Conservation (phyloP, 2,888 invertebrate species). For the Nomada fabriciana region DNA sequence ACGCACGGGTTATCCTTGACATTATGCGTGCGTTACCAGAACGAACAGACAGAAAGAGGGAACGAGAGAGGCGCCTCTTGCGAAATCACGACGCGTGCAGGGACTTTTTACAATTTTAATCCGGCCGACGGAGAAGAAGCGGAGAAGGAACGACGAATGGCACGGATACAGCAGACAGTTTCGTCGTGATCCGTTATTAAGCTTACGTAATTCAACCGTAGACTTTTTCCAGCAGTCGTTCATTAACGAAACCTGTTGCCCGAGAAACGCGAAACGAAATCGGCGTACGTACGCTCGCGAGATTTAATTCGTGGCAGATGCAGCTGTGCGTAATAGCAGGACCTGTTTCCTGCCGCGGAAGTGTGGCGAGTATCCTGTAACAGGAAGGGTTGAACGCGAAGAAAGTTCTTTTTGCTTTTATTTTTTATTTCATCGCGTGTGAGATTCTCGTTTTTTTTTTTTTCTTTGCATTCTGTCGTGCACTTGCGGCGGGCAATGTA, state of each 20-base stretch:
- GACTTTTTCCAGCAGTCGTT: constrained; percentile 54
- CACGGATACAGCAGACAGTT: background rate
- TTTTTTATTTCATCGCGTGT: background rate
- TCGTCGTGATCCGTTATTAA: constrained; percentile 59
- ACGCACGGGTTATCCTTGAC: constrained; percentile 81
- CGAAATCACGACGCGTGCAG: constrained; percentile 65
- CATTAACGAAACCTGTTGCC: constrained; percentile 66
- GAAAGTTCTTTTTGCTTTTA: constrained; percentile 20
- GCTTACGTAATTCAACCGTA: constrained; percentile 42
- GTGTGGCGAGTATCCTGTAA: constrained; percentile 61
- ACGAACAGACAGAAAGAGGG: constrained; percentile 67
- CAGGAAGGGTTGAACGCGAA: constrained; percentile 64
- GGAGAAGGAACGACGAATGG: background rate
- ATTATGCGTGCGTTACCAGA: constrained; percentile 78
- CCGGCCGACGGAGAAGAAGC: background rate
- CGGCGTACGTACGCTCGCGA: constrained; percentile 14
- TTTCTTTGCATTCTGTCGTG: background rate
- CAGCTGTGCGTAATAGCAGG: constrained; percentile 59
- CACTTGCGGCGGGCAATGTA: background rate
- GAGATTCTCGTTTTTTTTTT: background rate
- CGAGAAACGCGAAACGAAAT: constrained; percentile 55
- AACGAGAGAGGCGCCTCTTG: constrained; percentile 60
- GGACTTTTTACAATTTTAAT: constrained; percentile 22
- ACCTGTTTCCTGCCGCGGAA: constrained; percentile 68
- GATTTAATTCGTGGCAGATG: constrained; percentile 65